Conservation (phyloP, 2,888 invertebrate genomes). For the Thecocarcelia acutangulata region DNA sequence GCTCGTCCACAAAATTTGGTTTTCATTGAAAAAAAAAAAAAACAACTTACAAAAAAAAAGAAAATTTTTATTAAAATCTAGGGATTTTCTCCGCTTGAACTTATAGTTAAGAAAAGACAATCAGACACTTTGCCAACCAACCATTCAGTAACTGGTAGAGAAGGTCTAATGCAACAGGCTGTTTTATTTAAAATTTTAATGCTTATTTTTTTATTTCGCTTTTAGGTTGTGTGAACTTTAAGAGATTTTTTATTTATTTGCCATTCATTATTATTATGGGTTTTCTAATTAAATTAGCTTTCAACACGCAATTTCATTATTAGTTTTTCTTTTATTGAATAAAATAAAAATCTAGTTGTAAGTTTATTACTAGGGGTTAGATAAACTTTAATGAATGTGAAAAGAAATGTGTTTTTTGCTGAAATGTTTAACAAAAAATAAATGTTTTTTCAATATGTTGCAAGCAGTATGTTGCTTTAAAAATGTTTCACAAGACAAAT, state of each 20-base stretch:
- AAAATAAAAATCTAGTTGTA: constrained; percentile 13
- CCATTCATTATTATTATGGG: constrained; percentile 9
- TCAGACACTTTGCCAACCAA: not conserved
- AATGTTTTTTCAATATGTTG: not conserved
- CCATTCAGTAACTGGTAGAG: not conserved
- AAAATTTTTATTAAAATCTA: not conserved
- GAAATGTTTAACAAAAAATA: not conserved
- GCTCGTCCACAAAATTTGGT: constrained; percentile 33
- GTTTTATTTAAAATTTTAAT: not conserved
- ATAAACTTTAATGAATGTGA: constrained; percentile 23
- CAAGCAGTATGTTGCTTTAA: not conserved
- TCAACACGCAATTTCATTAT: constrained; percentile 58
- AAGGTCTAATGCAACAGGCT: constrained; percentile 18
- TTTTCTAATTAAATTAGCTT: constrained; percentile 55
- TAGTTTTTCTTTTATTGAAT: constrained; percentile 25
- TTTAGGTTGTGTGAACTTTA: constrained; percentile 49
- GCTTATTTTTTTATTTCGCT: constrained; percentile 20
- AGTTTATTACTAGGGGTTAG: constrained; percentile 11
- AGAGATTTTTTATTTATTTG: constrained; percentile 34
- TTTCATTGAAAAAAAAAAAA: constrained; percentile 39
- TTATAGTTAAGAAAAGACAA: constrained; percentile 12
- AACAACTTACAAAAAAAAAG: not conserved
- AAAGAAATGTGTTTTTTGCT: not conserved
- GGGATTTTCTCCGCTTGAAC: constrained; percentile 29
- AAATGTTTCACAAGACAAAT: not conserved